Conservation (phyloP, 53 echinoderm and acorn worm genomes). For the Hippasteria phrygiana region DNA sequence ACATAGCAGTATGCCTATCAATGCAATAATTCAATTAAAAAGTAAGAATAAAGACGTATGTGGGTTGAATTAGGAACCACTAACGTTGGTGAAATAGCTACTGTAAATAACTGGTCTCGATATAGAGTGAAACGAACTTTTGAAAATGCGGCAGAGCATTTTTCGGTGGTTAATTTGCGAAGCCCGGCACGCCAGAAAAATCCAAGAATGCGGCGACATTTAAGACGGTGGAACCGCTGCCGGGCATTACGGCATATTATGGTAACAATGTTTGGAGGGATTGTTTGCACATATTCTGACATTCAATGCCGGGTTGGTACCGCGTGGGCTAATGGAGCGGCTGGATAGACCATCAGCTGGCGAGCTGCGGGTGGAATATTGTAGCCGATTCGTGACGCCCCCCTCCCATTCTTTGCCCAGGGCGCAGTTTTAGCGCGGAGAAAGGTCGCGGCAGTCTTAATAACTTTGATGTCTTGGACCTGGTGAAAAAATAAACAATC, state of each 20-base stretch:
- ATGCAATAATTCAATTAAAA: no score
- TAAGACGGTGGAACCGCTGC: neutral
- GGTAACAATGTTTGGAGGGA: neutral
- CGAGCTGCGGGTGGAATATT: neutral
- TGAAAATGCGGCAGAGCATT: neutral
- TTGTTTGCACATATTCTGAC: neutral
- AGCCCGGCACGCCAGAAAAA: neutral
- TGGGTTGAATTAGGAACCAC: no score
- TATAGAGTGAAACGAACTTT: neutral
- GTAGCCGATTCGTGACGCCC: neutral
- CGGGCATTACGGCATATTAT: conserved; percentile 27
- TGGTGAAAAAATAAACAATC: neutral
- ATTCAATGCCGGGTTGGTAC: neutral
- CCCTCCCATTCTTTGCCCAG: neutral
- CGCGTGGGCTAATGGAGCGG: neutral
- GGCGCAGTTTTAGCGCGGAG: neutral
- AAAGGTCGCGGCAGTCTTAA: neutral
- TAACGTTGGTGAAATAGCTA: no score
- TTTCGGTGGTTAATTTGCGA: conserved; percentile 11
- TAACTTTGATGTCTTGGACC: conserved; percentile 13
- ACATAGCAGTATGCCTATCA: no score
- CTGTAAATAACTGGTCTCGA: neutral
- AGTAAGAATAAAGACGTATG: no score
- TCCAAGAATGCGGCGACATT: neutral
- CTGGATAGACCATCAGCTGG: neutral